Conservation (phyloP, 1,140 invertebrate genomes). For the Glomeris maerens region DNA sequence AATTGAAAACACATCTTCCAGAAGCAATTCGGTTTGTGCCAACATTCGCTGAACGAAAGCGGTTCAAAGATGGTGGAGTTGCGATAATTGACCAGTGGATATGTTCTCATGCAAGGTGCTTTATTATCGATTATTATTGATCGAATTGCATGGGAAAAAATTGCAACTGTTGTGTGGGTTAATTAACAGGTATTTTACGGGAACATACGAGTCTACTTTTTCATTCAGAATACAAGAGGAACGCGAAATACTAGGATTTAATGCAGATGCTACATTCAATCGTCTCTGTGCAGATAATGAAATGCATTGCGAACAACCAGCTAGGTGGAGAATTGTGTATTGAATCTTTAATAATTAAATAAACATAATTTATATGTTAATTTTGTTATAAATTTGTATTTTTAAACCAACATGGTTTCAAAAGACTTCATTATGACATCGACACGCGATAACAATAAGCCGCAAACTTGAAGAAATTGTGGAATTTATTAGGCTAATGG, state of each 20-base stretch:
- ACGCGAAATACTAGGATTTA: slow-evolving; percentile 81
- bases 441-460: no score
- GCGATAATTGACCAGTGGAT: slow-evolving; percentile 95
- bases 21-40: slow-evolving; percentile 38
- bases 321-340: slow-evolving; percentile 33
- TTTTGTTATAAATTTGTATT: no score
- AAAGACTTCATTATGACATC: no score
- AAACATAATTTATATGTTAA: no score
- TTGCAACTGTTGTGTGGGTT: slow-evolving; percentile 9
- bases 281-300: slow-evolving; percentile 51
- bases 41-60: slow-evolving; percentile 26
- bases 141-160: background rate
- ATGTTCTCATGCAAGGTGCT: slow-evolving; percentile 61
- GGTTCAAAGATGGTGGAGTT: slow-evolving; percentile 65
- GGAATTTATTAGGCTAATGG: no score
- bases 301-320: slow-evolving; percentile 34
- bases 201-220: slow-evolving; percentile 88
- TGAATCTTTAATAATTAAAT: no score
- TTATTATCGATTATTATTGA: slow-evolving; percentile 4
- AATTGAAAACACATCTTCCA: slow-evolving; percentile 33
- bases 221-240: slow-evolving; percentile 94
- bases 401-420: no score
- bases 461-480: no score
- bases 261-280: slow-evolving; percentile 70
- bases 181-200: slow-evolving; percentile 57